Evolutionary conservation across 2,797 vertebrate species (phyloP), one percentile per base, ranked within the genome.

Genomic region (Oryzias sinensis): DNA sequence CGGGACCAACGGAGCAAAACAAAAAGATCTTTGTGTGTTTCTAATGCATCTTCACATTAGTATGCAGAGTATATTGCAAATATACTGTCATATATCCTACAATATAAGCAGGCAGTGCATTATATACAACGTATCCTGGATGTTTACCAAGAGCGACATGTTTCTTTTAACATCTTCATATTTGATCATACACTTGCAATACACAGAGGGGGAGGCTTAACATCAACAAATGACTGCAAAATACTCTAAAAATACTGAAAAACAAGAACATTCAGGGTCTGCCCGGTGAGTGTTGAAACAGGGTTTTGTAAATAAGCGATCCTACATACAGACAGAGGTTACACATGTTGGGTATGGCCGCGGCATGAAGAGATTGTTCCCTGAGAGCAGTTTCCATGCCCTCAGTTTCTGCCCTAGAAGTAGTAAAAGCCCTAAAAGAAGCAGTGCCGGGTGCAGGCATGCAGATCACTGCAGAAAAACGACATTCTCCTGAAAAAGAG

Each of bases 371-470:
- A 56, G 53, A 59, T 55, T 7, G 72, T 69, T 59, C 16, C 57
- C 56, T 24, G 53, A 74, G 68, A 82, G 72, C 60, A 63, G 40
- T 43, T 51, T 65, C 40, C 57, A 74, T 56, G 70, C 80, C 66
- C 70, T 76, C 61, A 48, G 65, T 60, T 59, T 71, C 63, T 52
- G 56, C 68, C 53, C 49, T 80, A 54, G 40, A 65, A 77, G 65
- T 71, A 76, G 72, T 69, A 72, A 85, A 88, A 81, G 81, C 74
- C 78, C 60, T 79, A 87, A 77, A 82, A 87, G 62, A 88, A 87
- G 86, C 86, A 62, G 88, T 74, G 81, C 84, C 84, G 77, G 83
- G 89, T 88, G 87, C 89, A 89, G 78, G 86, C 91, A 91, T 86
- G 88, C 89, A 59, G 76, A 81, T 77, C 84, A 81, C 83, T 66